phyloP scores from a whole-genome alignment of 2,888 invertebrate species.

The Mimumesa dahlbomi region DNA sequence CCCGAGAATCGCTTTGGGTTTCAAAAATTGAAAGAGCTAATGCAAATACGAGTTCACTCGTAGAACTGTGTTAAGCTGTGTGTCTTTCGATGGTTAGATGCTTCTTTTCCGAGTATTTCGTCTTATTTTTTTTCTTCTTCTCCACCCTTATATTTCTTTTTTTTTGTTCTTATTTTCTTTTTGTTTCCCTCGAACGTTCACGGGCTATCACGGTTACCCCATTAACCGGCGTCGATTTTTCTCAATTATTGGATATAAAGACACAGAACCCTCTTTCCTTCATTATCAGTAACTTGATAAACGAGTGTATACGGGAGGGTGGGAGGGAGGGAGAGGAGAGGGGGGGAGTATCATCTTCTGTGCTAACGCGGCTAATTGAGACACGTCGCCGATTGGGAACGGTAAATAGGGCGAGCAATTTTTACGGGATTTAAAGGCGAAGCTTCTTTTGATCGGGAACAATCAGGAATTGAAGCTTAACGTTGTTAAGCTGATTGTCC shows the following conservation, averaged over 20 bases:
- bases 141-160: no score
- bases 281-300: conserved; percentile 37
- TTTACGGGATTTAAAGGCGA: no score
- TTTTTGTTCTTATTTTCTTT: no score
- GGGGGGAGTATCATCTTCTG: conserved; percentile 6
- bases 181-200: no score
- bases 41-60: no score
- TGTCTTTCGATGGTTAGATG: neutral
- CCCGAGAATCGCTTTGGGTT: no score
- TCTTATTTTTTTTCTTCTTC: neutral
- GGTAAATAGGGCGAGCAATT: conserved; percentile 15
- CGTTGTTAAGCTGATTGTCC: no score
- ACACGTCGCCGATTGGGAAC: neutral
- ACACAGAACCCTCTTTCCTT: conserved; percentile 39
- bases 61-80: no score
- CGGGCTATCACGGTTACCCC: conserved; percentile 15
- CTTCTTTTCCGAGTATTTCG: no score
- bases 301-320: conserved; percentile 23
- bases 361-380: conserved; percentile 22
- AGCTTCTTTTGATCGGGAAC: neutral
- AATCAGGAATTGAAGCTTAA: no score
- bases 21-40: no score
- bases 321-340: no score
- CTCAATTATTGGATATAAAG: conserved; percentile 61
- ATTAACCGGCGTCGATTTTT: conserved; percentile 57